Base-by-base conservation (phyloP, 2,797 vertebrate species). In the Protosalanx chinensis region DNA sequence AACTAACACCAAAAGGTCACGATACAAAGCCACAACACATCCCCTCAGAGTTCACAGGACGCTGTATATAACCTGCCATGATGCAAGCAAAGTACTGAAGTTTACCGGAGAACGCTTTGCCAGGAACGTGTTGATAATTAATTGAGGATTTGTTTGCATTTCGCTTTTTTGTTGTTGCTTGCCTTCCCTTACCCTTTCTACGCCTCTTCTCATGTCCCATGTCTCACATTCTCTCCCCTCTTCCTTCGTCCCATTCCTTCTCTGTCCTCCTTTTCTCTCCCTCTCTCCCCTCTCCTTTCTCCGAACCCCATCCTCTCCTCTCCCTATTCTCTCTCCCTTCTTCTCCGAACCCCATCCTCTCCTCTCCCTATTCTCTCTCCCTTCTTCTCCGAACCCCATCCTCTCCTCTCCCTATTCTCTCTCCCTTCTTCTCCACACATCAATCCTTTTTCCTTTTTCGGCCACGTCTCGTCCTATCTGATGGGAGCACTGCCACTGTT, bases 401-500 rank as follows among this genome's bases (percentile, higher is more conserved):
- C 87, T 77, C 81, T 82, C 88, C 86, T 86, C 79, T 82, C 89
- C 87, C 85, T 84, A 82, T 86, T 90, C 86, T 86, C 82, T 62
- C 67, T 18, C 32, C 62, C 20, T 33, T 20, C 56, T 67, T 71
- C 68, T 67, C 33, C 79, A 75, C 78, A 88, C 87, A 78, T 84
- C 71, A 82, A 46, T 77, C 79, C 87, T 77, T 81, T 82, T 46
- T 12, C 88, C 87, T 86, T 79, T 82, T 84, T 46, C 10, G 3
- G 41, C 41, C 41, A 46, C 41, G 7, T 46, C 41, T 46, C 68
- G 72, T 51, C 84, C 90, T 93, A 93, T 93, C 92, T 91, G 93
- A 93, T 93, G 84, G 93, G 91, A 90, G 75, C 76, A 2, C 71
- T 72, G 93, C 91, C 91, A 90, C 90, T 91, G 88, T 91, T 92